phyloP scores from a whole-genome alignment of 1,140 invertebrate species.

The Drosophila fuyamai region DNA sequence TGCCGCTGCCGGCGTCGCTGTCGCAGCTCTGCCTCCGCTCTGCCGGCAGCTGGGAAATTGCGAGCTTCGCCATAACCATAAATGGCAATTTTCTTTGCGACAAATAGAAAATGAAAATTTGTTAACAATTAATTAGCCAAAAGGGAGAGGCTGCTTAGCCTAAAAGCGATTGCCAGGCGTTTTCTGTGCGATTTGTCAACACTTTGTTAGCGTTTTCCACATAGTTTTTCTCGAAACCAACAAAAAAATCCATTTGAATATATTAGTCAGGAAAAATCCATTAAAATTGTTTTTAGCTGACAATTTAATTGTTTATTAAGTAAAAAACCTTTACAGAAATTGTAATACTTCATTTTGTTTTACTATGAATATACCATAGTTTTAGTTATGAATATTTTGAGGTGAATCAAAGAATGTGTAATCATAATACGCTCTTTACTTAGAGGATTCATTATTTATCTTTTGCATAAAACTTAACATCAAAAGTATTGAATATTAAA shows the following conservation, averaged over 20 bases:
- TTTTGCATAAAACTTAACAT: too few species aligned
- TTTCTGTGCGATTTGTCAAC: slow-evolving; percentile 4
- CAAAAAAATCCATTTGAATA: not conserved
- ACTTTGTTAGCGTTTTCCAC: slow-evolving; percentile 9
- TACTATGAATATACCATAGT: too few species aligned
- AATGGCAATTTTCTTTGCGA: slow-evolving; percentile 67
- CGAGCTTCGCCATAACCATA: slow-evolving; percentile 54
- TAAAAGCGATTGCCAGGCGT: slow-evolving; percentile 3
- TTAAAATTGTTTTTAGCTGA: too few species aligned
- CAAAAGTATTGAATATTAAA: too few species aligned
- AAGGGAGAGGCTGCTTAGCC: slow-evolving; percentile 14
- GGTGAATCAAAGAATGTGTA: too few species aligned
- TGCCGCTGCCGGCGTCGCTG: slow-evolving; percentile 20
- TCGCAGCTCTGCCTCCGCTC: slow-evolving; percentile 19
- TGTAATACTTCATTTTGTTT: too few species aligned
- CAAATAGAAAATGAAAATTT: slow-evolving; percentile 80
- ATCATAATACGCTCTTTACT: too few species aligned
- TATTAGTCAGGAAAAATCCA: too few species aligned
- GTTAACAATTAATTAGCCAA: slow-evolving; percentile 76
- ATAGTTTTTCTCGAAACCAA: not conserved
- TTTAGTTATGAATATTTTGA: too few species aligned
- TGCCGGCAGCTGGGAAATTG: slow-evolving; percentile 12
- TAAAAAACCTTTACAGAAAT: too few species aligned
- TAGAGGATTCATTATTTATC: too few species aligned
- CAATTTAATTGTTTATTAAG: too few species aligned